Percentiles rank a stretch among this genome's conserved stretches.
These are phyloP conservation scores for Amphiduros pacificus DNA, from an alignment of 2,888 invertebrate species.

Conservation along the genomic window DNA sequence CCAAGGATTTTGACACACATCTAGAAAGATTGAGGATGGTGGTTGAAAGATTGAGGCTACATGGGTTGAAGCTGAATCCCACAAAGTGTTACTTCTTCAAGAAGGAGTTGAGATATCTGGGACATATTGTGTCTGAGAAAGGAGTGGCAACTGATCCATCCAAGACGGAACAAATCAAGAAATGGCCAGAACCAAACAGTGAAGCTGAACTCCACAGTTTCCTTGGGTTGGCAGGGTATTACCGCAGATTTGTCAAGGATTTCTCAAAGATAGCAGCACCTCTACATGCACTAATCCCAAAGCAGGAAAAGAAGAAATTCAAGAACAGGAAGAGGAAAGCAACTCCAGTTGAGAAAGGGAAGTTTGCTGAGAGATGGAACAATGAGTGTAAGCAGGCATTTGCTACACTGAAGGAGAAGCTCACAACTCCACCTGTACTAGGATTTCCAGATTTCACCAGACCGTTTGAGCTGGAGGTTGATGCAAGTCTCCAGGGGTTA, in stretches of 20 bases:
- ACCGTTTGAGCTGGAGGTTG: conserved; percentile 7
- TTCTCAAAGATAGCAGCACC: conserved; percentile 10
- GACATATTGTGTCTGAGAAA: conserved; percentile 11
- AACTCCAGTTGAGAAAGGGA: neutral
- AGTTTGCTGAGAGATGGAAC: conserved; percentile 14
- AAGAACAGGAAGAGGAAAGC: neutral
- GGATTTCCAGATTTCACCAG: neutral
- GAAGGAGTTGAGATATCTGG: conserved; percentile 17
- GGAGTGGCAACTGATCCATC: conserved; percentile 14
- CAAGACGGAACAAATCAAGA: conserved; percentile 5
- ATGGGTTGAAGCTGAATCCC: conserved; percentile 32
- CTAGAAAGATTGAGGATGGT: conserved; percentile 23
- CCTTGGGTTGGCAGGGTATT: conserved; percentile 12
- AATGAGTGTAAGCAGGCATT: conserved; percentile 4
- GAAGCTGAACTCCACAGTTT: conserved; percentile 8
- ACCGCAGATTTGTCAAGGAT: conserved; percentile 13
- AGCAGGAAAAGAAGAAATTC: neutral
- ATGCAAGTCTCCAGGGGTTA: conserved; percentile 11
- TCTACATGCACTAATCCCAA: neutral
- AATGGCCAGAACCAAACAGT: conserved; percentile 6
- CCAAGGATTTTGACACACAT: conserved; percentile 19
- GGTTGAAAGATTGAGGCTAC: neutral
- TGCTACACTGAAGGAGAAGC: neutral
- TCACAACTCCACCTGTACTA: conserved; percentile 22
- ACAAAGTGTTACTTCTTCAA: conserved; percentile 31